Conservation (phyloP, 2,113 vertebrate genomes). For the Sarotherodon lohbergeri region DNA sequence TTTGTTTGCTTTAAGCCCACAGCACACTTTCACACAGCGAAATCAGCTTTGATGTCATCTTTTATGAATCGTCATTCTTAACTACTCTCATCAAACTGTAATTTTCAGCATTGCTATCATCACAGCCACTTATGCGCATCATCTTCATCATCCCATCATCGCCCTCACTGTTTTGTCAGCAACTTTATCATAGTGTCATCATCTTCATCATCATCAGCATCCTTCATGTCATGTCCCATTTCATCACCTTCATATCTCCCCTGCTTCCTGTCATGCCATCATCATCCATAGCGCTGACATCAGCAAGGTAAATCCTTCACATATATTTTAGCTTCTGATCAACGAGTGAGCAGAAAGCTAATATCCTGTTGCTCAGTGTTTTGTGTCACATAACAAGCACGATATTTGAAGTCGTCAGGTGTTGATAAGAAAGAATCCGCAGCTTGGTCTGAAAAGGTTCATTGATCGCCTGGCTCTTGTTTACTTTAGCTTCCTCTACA, state of each 20-base stretch:
- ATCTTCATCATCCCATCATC: neutral
- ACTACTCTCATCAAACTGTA: neutral
- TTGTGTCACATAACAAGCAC: neutral
- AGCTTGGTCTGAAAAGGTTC: neutral
- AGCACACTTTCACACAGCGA: neutral
- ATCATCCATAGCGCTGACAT: neutral
- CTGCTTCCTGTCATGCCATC: neutral
- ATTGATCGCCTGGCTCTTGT: neutral
- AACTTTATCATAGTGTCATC: neutral
- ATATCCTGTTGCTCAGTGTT: neutral
- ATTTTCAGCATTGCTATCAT: conserved; percentile 33
- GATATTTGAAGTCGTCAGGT: neutral
- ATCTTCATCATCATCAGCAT: neutral
- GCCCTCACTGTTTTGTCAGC: neutral
- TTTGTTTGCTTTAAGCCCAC: neutral
- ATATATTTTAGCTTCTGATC: neutral
- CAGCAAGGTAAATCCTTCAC: neutral
- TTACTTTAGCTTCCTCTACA: neutral
- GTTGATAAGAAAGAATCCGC: neutral
- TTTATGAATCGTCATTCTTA: neutral
- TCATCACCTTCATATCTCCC: neutral
- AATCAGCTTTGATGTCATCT: neutral
- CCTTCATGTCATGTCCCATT: neutral
- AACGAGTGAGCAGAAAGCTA: neutral
- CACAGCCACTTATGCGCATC: neutral